Conservation (phyloP, 1,140 invertebrate genomes). For the Macrobrachium nipponense region DNA sequence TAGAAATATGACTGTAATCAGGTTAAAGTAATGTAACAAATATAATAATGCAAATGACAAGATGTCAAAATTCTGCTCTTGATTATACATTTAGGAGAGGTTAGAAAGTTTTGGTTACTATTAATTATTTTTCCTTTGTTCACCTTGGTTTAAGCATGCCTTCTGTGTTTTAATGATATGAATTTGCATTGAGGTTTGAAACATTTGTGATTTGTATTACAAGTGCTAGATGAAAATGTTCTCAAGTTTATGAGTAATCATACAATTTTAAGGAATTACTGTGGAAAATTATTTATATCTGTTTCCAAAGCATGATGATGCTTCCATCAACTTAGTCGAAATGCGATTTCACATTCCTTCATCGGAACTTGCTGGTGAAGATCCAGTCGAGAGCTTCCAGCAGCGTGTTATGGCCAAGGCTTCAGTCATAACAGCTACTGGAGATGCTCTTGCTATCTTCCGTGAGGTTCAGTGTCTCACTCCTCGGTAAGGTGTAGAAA, state of each 20-base stretch:
- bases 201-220: too few relatives aligned
- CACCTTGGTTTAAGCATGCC: too few relatives aligned
- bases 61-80: too few relatives aligned
- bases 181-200: too few relatives aligned
- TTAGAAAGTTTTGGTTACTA: too few relatives aligned
- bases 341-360: slow-evolving; percentile 97
- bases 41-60: too few relatives aligned
- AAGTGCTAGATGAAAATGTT: not conserved
- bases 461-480: slow-evolving; percentile 97
- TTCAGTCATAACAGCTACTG: slow-evolving; percentile 96
- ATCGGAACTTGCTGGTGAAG: slow-evolving; percentile 82
- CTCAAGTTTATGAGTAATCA: not conserved
- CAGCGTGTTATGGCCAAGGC: slow-evolving; percentile 95
- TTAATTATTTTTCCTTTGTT: too few relatives aligned
- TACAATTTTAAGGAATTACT: not conserved
- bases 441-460: slow-evolving; percentile 97
- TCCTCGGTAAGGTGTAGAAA: slow-evolving; percentile 80
- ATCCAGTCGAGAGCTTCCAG: slow-evolving; percentile 95
- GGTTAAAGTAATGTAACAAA: too few relatives aligned
- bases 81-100: too few relatives aligned
- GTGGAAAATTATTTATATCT: not conserved
- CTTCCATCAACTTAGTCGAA: slow-evolving; percentile 95
- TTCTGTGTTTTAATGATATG: too few relatives aligned
- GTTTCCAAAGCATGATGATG: slow-evolving; percentile 89
- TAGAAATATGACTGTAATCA: too few relatives aligned